Evolutionary conservation across 2,888 invertebrate species (phyloP).

Genomic region (Acanthosepion esculentum): DNA sequence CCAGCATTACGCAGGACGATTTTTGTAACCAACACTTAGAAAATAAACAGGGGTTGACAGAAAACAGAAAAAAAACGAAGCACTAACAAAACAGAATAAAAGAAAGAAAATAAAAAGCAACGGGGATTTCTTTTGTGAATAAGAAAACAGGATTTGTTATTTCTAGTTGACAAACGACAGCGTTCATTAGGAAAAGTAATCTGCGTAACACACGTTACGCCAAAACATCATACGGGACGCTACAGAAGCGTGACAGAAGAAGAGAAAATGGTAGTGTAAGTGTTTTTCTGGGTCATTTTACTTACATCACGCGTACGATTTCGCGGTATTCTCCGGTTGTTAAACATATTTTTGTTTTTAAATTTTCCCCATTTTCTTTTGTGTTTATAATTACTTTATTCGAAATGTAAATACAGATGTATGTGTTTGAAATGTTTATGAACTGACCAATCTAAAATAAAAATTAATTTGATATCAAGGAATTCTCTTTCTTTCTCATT

Average conservation of each 20-base stretch:
- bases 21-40: neutral
- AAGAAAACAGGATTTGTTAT: neutral
- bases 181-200: neutral
- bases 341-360: neutral
- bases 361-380: too few relatives aligned
- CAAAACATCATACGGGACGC: neutral
- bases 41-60: neutral
- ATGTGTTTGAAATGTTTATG: too few relatives aligned
- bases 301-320: neutral
- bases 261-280: neutral
- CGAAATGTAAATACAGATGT: too few relatives aligned
- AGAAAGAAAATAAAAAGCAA: neutral
- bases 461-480: too few relatives aligned
- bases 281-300: neutral
- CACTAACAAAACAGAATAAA: too few relatives aligned
- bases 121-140: neutral
- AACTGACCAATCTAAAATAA: too few relatives aligned
- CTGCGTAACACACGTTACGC: neutral
- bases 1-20: neutral
- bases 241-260: neutral
- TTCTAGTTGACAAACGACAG: neutral
- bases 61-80: neutral
- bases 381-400: too few relatives aligned
- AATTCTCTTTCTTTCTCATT: too few relatives aligned
- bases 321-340: neutral